Evolutionary conservation across 2,113 vertebrate genomes (phyloP).

Genomic region (Tachysurus fulvidraco): DNA sequence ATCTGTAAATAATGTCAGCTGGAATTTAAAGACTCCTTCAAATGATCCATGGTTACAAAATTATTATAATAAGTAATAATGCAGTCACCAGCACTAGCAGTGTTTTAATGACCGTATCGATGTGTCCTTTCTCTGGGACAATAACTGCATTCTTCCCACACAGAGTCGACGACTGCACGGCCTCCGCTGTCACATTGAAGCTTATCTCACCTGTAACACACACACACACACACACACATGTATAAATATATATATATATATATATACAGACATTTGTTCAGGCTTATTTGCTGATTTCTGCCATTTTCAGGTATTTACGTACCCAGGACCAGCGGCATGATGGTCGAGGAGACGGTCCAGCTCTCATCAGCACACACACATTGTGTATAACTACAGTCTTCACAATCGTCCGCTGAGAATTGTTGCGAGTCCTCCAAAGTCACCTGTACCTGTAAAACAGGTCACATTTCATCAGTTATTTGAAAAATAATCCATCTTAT

Average conservation of each 20-base stretch:
- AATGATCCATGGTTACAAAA: no score
- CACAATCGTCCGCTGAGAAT: conserved; percentile 62
- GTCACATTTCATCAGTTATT: not conserved
- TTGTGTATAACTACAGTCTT: conserved; percentile 67
- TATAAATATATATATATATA: no score
- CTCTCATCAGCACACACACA: conserved; percentile 70
- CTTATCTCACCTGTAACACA: conserved; percentile 68
- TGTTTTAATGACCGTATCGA: conserved; percentile 71
- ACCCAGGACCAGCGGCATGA: conserved; percentile 75
- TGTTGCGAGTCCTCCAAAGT: conserved; percentile 66
- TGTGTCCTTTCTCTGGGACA: conserved; percentile 67
- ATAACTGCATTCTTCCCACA: conserved; percentile 66
- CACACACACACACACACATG: conserved; percentile 20
- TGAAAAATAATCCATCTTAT: not conserved
- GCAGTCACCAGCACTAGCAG: conserved; percentile 78
- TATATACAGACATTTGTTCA: no score
- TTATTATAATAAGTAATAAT: not conserved
- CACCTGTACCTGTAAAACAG: conserved; percentile 67
- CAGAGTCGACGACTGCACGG: conserved; percentile 50
- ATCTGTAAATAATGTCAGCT: not conserved
- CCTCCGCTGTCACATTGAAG: conserved; percentile 76
- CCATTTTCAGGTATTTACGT: no score
- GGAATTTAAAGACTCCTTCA: not conserved
- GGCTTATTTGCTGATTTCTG: no score
- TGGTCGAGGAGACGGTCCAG: conserved; percentile 71